phyloP scores from a whole-genome alignment of 2,888 invertebrate species.

The Xanthorhoe designata region DNA sequence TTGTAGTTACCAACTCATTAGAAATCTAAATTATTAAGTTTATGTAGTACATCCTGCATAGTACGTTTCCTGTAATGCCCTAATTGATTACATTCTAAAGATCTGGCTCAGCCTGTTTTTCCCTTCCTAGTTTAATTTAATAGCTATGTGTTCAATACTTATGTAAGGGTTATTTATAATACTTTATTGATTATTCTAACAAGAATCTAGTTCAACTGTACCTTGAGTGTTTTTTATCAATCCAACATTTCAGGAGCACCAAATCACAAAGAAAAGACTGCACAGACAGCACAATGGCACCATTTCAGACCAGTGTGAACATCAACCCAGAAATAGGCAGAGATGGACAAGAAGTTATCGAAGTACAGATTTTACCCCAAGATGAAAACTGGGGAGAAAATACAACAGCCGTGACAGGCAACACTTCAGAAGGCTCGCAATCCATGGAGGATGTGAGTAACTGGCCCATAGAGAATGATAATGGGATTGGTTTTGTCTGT shows the following conservation, averaged over 20 bases:
- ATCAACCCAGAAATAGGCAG: slow-evolving; percentile 90
- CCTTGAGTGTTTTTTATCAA: background rate
- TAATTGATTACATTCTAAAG: background rate
- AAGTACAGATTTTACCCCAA: slow-evolving; percentile 97
- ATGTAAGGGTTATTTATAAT: too few relatives aligned
- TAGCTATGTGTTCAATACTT: background rate
- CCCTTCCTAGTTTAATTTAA: background rate
- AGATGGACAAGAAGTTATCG: slow-evolving; percentile 96
- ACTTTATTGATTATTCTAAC: slow-evolving; percentile 9
- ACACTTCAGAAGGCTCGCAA: slow-evolving; percentile 97
- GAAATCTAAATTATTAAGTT: slow-evolving; percentile 11
- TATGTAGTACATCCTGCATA: slow-evolving; percentile 17
- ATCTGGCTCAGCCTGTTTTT: background rate
- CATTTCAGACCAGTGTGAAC: slow-evolving; percentile 94
- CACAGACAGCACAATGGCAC: slow-evolving; percentile 90
- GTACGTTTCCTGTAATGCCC: slow-evolving; percentile 19
- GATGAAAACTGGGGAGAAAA: slow-evolving; percentile 99
- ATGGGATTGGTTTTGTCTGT: slow-evolving; percentile 90
- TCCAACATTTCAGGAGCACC: slow-evolving; percentile 82
- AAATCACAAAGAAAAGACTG: slow-evolving; percentile 88
- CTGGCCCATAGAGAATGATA: slow-evolving; percentile 91
- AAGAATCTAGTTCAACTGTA: slow-evolving; percentile 20
- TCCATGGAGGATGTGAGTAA: slow-evolving; percentile 96
- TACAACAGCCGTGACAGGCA: slow-evolving; percentile 98
- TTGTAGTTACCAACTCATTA: slow-evolving; percentile 20